A percentile compares a stretch with the other conserved stretches of the same genome.
phyloP scores from a whole-genome alignment of 2,113 vertebrate species.

The Phyllostomus discolor region DNA sequence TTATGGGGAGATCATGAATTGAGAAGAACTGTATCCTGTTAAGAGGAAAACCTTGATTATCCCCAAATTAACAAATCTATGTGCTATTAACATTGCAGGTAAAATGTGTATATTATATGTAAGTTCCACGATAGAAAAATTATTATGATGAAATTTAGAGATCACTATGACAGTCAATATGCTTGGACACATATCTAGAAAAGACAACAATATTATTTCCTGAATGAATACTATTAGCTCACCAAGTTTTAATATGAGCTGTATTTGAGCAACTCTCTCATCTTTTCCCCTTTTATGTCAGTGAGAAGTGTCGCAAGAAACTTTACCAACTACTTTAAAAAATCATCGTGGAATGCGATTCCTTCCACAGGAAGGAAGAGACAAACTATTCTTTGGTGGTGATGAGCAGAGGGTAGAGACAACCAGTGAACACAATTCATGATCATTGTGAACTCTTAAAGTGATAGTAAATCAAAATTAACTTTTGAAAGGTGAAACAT shows the following conservation, averaged over 20 bases:
- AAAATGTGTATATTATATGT: background rate
- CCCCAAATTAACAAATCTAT: background rate
- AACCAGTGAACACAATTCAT: background rate
- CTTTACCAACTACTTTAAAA: background rate
- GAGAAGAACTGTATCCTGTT: background rate
- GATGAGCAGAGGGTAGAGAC: background rate
- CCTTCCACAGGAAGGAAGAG: background rate
- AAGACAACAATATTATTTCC: background rate
- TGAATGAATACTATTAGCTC: background rate
- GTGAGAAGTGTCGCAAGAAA: background rate
- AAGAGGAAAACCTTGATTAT: background rate
- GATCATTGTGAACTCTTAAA: background rate
- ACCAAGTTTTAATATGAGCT: background rate
- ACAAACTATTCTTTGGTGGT: background rate
- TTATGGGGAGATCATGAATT: background rate
- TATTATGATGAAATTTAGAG: background rate
- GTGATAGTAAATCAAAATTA: background rate
- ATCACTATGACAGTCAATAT: background rate
- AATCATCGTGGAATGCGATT: background rate
- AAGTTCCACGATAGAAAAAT: background rate
- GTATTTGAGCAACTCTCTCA: background rate
- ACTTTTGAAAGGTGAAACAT: background rate
- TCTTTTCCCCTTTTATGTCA: background rate
- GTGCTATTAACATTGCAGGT: background rate
- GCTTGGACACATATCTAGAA: background rate